Evolutionary conservation across 2,113 vertebrate species (phyloP).

Genomic region (Leptobrachium leishanense): DNA sequence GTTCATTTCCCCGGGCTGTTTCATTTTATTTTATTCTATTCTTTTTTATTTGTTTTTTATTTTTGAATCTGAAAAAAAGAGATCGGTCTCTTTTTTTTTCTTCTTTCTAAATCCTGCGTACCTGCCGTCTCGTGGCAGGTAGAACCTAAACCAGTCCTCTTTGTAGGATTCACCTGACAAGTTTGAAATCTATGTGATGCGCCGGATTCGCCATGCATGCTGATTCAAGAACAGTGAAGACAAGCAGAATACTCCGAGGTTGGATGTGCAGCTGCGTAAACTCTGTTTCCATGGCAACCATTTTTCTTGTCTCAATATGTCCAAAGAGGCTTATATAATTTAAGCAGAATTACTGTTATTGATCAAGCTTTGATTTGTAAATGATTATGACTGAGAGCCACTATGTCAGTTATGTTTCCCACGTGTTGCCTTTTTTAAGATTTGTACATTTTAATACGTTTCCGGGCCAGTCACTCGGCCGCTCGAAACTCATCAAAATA

Average conservation of each 20-base stretch:
- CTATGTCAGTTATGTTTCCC: conserved; percentile 15
- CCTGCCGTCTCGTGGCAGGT: neutral
- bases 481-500: too few relatives aligned
- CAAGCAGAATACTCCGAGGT: conserved; percentile 16
- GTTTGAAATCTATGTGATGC: conserved; percentile 36
- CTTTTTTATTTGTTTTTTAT: too few relatives aligned
- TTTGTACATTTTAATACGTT: neutral
- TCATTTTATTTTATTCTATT: too few relatives aligned
- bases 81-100: too few relatives aligned
- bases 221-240: conserved; percentile 16
- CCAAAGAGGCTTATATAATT: conserved; percentile 46
- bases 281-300: conserved; percentile 41
- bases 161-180: conserved; percentile 8
- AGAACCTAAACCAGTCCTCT: neutral
- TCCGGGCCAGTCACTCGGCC: neutral
- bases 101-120: neutral
- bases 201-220: conserved; percentile 35
- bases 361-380: conserved; percentile 43
- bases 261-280: conserved; percentile 26
- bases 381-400: conserved; percentile 21
- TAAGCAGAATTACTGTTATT: conserved; percentile 48
- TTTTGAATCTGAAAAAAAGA: too few relatives aligned
- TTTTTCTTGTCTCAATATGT: conserved; percentile 32
- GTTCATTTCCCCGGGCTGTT: too few relatives aligned
- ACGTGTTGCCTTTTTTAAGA: neutral